These are phyloP conservation scores for Hyperoplus lanceolatus DNA, from an alignment of 2,797 vertebrate species.

Conservation along the genomic window DNA sequence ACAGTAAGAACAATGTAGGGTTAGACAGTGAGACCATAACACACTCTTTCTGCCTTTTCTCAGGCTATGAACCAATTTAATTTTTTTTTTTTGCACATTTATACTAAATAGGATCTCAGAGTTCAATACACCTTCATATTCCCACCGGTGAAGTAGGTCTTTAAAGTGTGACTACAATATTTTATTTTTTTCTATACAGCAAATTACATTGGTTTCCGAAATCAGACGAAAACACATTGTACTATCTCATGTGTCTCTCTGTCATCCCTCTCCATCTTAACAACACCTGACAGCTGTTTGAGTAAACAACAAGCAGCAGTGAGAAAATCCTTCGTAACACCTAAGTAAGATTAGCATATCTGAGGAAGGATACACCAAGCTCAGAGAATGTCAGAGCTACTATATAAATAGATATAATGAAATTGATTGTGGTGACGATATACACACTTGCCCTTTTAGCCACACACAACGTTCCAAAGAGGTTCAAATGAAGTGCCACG, in stretches of 20 bases:
- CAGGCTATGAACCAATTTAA: too few relatives aligned
- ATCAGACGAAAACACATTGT: conserved; percentile 8
- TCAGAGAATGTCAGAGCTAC: background rate
- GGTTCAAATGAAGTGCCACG: background rate
- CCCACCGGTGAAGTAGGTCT: too few relatives aligned
- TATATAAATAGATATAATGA: background rate
- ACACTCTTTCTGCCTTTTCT: too few relatives aligned
- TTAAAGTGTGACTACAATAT: background rate
- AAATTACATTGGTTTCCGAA: conserved; percentile 20
- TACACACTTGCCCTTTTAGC: background rate
- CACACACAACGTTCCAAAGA: background rate
- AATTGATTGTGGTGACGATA: conserved; percentile 1
- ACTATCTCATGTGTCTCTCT: conserved; percentile 12
- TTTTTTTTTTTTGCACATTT: too few relatives aligned
- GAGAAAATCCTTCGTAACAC: conserved; percentile 10
- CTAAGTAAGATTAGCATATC: background rate
- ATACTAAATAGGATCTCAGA: too few relatives aligned
- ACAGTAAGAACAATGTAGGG: too few relatives aligned
- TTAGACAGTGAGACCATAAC: too few relatives aligned
- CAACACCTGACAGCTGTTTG: conserved; percentile 44
- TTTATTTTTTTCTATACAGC: background rate
- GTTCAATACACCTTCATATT: too few relatives aligned
- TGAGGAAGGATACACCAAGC: conserved; percentile 1
- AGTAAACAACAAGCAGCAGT: conserved; percentile 15
- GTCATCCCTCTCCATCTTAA: conserved; percentile 17